Conservation (phyloP, 2,113 vertebrate genomes). For the Mesoclemmys tuberculata region DNA sequence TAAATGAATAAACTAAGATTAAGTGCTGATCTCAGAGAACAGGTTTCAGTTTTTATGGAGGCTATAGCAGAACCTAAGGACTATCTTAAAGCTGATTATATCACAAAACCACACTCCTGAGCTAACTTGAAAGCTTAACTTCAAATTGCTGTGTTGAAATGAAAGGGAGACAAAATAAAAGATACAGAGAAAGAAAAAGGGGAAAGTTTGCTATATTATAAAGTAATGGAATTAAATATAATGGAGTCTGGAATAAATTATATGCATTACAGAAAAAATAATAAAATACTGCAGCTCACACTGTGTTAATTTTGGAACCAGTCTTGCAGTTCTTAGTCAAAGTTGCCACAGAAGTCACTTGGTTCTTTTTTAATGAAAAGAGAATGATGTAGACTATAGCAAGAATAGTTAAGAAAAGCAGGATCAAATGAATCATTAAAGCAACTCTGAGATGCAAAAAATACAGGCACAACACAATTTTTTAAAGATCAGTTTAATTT, state of each 20-base stretch:
- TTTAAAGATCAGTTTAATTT: not conserved
- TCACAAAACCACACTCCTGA: slow-evolving; percentile 40
- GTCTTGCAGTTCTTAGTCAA: not conserved
- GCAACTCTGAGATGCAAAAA: not conserved
- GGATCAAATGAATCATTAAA: not conserved
- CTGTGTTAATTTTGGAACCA: not conserved
- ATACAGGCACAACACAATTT: not conserved
- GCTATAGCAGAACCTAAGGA: slow-evolving; percentile 43
- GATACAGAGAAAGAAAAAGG: not conserved
- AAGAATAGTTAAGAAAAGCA: not conserved
- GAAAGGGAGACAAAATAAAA: slow-evolving; percentile 34
- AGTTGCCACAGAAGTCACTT: not conserved
- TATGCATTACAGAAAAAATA: slow-evolving; percentile 12
- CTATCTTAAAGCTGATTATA: slow-evolving; percentile 50
- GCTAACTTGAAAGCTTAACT: slow-evolving; percentile 30
- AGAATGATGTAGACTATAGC: not conserved
- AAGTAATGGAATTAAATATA: slow-evolving; percentile 9
- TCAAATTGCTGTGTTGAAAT: slow-evolving; percentile 21
- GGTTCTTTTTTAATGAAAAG: slow-evolving; percentile 4
- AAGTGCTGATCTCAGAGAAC: slow-evolving; percentile 20
- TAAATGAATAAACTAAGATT: not conserved
- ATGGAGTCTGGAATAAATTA: not conserved
- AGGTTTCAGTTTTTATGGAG: slow-evolving; percentile 15
- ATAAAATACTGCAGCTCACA: not conserved
- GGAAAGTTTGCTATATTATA: not conserved